Evolutionary conservation across 2,888 invertebrate genomes (phyloP), one percentile per base, ranked within the genome.

Genomic region (Siphlonurus alternatus): DNA sequence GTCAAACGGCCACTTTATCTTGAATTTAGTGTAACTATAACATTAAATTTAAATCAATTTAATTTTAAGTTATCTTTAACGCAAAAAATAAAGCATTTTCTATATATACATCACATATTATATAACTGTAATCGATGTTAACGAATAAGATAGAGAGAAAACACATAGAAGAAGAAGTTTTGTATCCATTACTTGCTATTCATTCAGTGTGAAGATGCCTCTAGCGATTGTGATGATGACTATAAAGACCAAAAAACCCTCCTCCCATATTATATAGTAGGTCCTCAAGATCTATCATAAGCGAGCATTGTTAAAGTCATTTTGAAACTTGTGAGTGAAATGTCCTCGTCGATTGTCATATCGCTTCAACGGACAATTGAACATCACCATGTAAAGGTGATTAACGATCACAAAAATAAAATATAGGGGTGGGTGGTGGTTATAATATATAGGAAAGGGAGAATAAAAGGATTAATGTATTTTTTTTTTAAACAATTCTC

Each of bases 311-410:
- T 38, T 38, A 38, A 38, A 38, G 38, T 38, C 38, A 38, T 38
- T 38, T 38, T 38, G 15, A n/a, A n/a, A n/a, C n/a, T n/a, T n/a
- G 38, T 38, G 38, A 38, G 38, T 10, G 38, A 38, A 38, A 38
- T 38, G 38, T 56, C n/a, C 53, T 51, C 22, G 38, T 38, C 56
- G 20, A 56, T 56, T 20, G n/a, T 56, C 56, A 56, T 56, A 56
- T 56, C 56, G n/a, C 56, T n/a, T 56, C 56, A 56, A 56, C 56
- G 56, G 56, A 56, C 56, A 56, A 56, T 56, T 56, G 56, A 56
- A 56, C 56, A 56, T 56, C 56, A 20, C 5, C 38, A 38, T 38
- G 38, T 10, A 15, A 38, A 56, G 20, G 56, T 56, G 56, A 56
- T 56, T 56, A 56, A 56, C 5, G 56, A 10, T n/a, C n/a, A 5